These are phyloP conservation scores for Exocentrus adspersus DNA, from an alignment of 2,888 invertebrate genomes.

Conservation along the genomic window DNA sequence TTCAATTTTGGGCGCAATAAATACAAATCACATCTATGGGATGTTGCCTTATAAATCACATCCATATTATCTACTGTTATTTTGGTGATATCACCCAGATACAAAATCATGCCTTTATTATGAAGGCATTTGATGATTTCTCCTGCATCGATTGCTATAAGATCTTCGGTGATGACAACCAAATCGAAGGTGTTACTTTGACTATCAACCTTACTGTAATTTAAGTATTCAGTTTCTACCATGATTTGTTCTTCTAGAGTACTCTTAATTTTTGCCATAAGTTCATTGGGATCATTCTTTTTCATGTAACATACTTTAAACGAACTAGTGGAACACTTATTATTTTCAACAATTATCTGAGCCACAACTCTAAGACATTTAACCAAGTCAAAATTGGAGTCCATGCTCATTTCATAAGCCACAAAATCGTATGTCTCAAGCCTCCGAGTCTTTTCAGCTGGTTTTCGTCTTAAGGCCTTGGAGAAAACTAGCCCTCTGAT, in stretches of 20 bases:
- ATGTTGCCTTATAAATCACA: conserved; percentile 22
- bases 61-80: conserved; percentile 7
- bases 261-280: conserved; percentile 21
- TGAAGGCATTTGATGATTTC: conserved; percentile 15
- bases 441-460: conserved; percentile 65
- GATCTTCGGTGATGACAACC: conserved; percentile 26
- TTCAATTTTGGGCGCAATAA: conserved; percentile 16
- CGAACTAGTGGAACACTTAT: conserved; percentile 11
- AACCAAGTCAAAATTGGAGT: conserved; percentile 27
- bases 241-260: conserved; percentile 27
- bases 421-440: conserved; percentile 69
- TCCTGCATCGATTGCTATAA: background rate
- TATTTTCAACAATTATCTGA: conserved; percentile 43
- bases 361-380: conserved; percentile 30
- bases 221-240: conserved; percentile 5
- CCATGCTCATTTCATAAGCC: conserved; percentile 61
- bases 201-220: background rate
- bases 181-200: conserved; percentile 27
- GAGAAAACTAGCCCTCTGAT: conserved; percentile 70
- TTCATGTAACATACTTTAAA: conserved; percentile 24
- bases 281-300: conserved; percentile 2
- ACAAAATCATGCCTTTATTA: conserved; percentile 37
- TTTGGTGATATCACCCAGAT: conserved; percentile 27
- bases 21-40: conserved; percentile 17
- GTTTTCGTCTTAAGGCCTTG: conserved; percentile 65